Conservation (phyloP, 1,140 invertebrate genomes). For the Brachionus asplanchnoidis region DNA sequence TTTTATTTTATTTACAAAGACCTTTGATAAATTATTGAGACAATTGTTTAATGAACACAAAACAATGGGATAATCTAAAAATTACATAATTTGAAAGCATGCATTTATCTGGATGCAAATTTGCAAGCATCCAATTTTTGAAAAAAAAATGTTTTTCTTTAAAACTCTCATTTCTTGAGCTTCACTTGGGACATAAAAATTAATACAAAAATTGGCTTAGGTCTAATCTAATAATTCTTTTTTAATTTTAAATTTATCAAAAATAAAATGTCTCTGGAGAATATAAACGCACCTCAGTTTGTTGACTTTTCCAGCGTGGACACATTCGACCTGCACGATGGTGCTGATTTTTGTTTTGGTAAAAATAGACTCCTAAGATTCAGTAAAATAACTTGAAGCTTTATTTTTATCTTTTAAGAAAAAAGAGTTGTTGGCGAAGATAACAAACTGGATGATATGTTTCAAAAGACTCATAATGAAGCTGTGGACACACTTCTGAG, state of each 20-base stretch:
- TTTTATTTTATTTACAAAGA: not conserved
- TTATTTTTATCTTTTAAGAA: not conserved
- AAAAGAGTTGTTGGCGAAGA: slow-evolving; percentile 29
- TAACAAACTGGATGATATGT: not conserved
- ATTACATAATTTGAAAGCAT: not conserved
- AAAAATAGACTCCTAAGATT: not conserved
- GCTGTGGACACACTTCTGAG: not conserved
- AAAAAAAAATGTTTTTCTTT: not conserved
- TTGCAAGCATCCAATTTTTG: not conserved
- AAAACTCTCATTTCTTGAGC: not conserved
- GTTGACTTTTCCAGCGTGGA: slow-evolving; percentile 14
- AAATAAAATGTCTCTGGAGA: slow-evolving; percentile 42
- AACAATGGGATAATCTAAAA: not conserved
- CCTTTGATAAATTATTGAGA: not conserved
- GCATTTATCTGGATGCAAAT: not conserved
- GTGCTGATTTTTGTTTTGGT: slow-evolving; percentile 36
- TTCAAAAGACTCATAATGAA: not conserved
- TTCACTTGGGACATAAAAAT: not conserved
- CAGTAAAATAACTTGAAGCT: not conserved
- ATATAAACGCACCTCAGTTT: slow-evolving; percentile 46
- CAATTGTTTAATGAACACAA: not conserved
- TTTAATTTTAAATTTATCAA: not conserved
- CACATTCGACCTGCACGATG: slow-evolving; percentile 23
- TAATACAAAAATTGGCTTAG: not conserved
- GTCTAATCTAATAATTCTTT: not conserved